These are phyloP conservation scores for Willisornis vidua DNA, from an alignment of 2,113 vertebrate genomes.

Conservation along the genomic window DNA sequence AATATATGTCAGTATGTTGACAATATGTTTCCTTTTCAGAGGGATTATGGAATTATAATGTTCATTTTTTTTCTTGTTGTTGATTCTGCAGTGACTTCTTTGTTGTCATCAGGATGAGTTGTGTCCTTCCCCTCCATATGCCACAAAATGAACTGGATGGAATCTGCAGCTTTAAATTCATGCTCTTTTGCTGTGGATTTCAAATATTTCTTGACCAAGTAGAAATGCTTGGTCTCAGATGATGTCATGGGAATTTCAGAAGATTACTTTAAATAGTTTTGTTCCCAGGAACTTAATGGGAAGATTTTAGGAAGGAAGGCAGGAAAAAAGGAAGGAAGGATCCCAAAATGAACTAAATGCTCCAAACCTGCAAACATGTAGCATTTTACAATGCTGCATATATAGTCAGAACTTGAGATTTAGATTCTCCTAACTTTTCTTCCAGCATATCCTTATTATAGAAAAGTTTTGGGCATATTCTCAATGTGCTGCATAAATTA, in stretches of 20 bases:
- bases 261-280: background rate
- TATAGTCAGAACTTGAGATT: background rate
- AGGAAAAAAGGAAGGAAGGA: background rate
- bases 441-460: background rate
- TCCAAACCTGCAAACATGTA: background rate
- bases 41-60: background rate
- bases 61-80: background rate
- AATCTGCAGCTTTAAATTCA: background rate
- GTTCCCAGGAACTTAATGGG: background rate
- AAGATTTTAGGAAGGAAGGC: background rate
- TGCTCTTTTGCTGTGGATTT: background rate
- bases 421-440: background rate
- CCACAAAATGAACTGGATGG: conserved; percentile 6
- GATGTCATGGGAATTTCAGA: background rate
- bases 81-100: conserved; percentile 6
- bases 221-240: background rate
- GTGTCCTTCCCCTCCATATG: background rate
- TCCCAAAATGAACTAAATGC: too few species aligned
- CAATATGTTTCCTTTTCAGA: background rate
- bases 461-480: background rate
- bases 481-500: background rate
- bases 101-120: background rate
- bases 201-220: background rate
- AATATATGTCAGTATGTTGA: background rate
- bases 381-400: background rate